phyloP scores from a whole-genome alignment of 1,140 invertebrate genomes.

The Vanessa tameamea region DNA sequence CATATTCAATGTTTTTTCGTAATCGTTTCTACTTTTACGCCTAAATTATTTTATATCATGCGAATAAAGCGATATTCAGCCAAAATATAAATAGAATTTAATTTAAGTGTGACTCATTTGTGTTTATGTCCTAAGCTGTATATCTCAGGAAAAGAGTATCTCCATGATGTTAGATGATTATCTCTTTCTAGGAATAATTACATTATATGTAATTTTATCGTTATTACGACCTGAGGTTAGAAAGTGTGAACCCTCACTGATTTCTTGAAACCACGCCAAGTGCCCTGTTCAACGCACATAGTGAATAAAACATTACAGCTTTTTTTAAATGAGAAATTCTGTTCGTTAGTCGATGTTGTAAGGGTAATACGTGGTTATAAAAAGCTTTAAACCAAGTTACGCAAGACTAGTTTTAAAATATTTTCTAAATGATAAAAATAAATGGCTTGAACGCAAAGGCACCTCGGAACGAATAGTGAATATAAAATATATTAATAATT shows the following conservation, averaged over 20 bases:
- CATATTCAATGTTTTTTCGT: too few relatives aligned
- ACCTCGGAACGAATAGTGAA: too few relatives aligned
- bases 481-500: too few relatives aligned
- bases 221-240: background rate
- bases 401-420: conserved; percentile 7
- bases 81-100: too few relatives aligned
- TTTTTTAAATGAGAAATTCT: conserved; percentile 32
- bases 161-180: background rate
- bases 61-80: too few relatives aligned
- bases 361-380: background rate
- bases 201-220: background rate
- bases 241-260: conserved; percentile 53
- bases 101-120: too few relatives aligned
- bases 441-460: too few relatives aligned
- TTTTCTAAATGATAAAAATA: background rate
- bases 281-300: conserved; percentile 53
- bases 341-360: conserved; percentile 22
- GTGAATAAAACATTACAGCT: conserved; percentile 59
- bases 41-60: too few relatives aligned
- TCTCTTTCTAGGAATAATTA: background rate
- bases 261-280: conserved; percentile 69
- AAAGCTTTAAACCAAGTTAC: background rate
- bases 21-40: too few relatives aligned
- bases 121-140: background rate
- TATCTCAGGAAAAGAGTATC: background rate